Base-by-base conservation (phyloP, 1,140 invertebrate genomes). In the Lepidotrigona ventralis region DNA sequence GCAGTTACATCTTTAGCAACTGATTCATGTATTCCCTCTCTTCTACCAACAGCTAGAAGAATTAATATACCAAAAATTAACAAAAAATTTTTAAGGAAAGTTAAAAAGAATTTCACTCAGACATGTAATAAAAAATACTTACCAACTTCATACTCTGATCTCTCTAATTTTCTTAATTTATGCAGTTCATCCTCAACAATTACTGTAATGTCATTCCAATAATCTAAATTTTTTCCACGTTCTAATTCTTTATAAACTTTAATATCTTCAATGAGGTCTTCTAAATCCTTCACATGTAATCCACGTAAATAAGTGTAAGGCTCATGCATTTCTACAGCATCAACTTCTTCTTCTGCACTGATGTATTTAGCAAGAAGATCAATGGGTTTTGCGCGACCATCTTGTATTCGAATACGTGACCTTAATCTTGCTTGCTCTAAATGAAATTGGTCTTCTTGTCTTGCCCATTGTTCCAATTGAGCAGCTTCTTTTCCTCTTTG, bases 311-410 rank as follows among this genome's bases (percentile, higher is more conserved):
- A 99, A 0, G 98, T 98, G 90, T 99, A 99, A 0, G 99, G 99
- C 93, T 99, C 99, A 91, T 99, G 98, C 98, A 99, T 99, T 95
- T 99, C 99, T 46, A 99, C 97, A 5, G 98, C 97, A 93, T 98
- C 97, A 56, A 98, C 97, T 89, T 98, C 97, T 90, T 98, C 97
- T 91, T 99, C 98, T 0, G 97, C 97, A 92, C 97, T 98, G 51
- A 99, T 98, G 91, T 99, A 99, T 94, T 99, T 98, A 0, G 98
- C 98, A 66, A 99, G 94, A 74, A 99, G 95, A 95, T 99, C 99
- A 89, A 99, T 99, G 1, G 99, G 98, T 93, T 99, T 99, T 0
- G 99, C 99, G 92, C 98, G 94, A 15, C 98, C 98, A 94, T 99
- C 98, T 86, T 99, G 97, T 68, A 99, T 99, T 81, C 99, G 96